Evolutionary conservation across 2,888 invertebrate species (phyloP).

Genomic region (Eupeodes luniger): DNA sequence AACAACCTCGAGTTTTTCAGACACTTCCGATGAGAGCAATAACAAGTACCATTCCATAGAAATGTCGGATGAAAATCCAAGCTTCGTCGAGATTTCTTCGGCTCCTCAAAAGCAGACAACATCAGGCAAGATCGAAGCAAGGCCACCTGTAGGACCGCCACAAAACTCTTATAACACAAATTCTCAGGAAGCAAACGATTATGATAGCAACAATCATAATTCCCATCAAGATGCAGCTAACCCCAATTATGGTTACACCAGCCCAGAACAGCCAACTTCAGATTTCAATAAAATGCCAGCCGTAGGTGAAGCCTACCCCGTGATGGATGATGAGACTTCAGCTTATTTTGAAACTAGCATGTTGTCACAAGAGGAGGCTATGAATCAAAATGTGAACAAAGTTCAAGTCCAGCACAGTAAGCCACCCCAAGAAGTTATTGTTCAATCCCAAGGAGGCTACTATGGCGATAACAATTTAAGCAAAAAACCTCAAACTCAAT

Average conservation of each 20-base stretch:
- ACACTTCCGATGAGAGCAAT: slow-evolving; percentile 53
- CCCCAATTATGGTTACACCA: slow-evolving; percentile 80
- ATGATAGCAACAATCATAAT: slow-evolving; percentile 66
- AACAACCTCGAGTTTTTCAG: slow-evolving; percentile 54
- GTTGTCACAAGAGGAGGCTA: slow-evolving; percentile 73
- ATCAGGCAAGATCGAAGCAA: slow-evolving; percentile 44
- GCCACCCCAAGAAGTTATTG: neutral
- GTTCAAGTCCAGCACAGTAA: slow-evolving; percentile 41
- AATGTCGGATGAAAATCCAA: slow-evolving; percentile 63
- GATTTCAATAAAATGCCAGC: slow-evolving; percentile 83
- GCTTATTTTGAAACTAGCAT: slow-evolving; percentile 67
- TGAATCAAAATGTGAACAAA: slow-evolving; percentile 62
- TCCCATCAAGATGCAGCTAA: slow-evolving; percentile 61
- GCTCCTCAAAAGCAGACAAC: slow-evolving; percentile 45
- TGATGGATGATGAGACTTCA: slow-evolving; percentile 75
- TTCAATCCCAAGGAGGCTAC: slow-evolving; percentile 32
- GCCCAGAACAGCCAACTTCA: slow-evolving; percentile 81
- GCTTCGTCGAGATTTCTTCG: slow-evolving; percentile 60
- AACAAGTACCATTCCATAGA: slow-evolving; percentile 68
- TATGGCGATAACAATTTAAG: slow-evolving; percentile 5
- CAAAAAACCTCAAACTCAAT: slow-evolving; percentile 75
- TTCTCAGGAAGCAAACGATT: slow-evolving; percentile 46
- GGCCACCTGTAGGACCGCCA: slow-evolving; percentile 44
- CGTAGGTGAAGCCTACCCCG: slow-evolving; percentile 82
- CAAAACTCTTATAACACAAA: slow-evolving; percentile 57